phyloP scores from a whole-genome alignment of 1,140 invertebrate genomes.

The Drosophila bifasciata region DNA sequence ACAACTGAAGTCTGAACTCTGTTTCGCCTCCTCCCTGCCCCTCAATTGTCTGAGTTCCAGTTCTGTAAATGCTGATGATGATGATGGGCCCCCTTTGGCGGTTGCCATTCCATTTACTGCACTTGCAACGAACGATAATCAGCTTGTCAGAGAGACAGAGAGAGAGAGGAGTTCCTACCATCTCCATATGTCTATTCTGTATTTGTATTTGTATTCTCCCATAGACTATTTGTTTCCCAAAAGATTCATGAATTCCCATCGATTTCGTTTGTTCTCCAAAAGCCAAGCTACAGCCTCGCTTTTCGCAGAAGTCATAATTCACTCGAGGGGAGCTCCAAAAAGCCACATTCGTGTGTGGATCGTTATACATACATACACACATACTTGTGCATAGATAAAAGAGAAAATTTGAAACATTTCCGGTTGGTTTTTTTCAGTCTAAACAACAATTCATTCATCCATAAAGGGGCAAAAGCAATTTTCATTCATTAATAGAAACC shows the following conservation, averaged over 20 bases:
- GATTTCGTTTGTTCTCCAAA: conserved; percentile 37
- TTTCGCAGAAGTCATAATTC: conserved; percentile 55
- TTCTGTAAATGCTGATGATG: conserved; percentile 15
- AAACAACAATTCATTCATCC: conserved; percentile 6
- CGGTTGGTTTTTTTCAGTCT: conserved; percentile 37
- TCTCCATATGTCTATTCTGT: conserved; percentile 24
- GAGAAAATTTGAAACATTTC: conserved; percentile 72
- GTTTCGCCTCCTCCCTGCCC: background rate
- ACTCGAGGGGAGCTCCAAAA: conserved; percentile 10
- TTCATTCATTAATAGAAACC: conserved; percentile 71
- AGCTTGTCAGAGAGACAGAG: conserved; percentile 43
- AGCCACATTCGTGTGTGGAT: conserved; percentile 15
- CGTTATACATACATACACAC: conserved; percentile 12
- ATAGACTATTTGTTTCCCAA: conserved; percentile 37
- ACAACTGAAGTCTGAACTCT: conserved; percentile 2
- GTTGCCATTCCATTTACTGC: conserved; percentile 26
- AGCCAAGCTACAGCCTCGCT: conserved; percentile 24
- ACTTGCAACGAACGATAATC: conserved; percentile 51
- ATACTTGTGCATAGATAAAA: conserved; percentile 26
- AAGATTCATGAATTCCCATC: conserved; percentile 74
- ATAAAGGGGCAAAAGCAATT: conserved; percentile 37
- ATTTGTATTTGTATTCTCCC: conserved; percentile 66
- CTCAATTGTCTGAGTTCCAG: background rate
- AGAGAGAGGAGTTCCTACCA: background rate
- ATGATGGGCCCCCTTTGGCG: conserved; percentile 6